Evolutionary conservation across 2,797 vertebrate species (phyloP), one percentile per base, ranked within the genome.

Genomic region (Cheirogaleus major): DNA sequence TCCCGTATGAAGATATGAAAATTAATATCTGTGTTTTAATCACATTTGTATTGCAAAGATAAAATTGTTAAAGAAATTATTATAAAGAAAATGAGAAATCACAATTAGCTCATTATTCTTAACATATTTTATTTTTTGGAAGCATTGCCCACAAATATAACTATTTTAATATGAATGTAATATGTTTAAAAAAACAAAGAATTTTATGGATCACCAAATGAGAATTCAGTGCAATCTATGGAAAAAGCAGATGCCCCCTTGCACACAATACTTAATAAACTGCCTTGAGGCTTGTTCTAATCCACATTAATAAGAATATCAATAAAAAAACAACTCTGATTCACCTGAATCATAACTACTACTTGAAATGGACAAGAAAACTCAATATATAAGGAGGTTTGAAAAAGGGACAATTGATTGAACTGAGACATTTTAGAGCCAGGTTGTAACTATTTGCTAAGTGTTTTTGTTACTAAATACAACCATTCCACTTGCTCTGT

Each of bases 61-160:
- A 72, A 85, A 94, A 57, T 20, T 73, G 1, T 50, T 50, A 70
- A 52, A 59, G 6, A 76, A 85, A 79, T 81, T 73, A 80, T n/a
- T 80, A 69, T 63, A 52, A 83, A 38, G 25, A 91, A 94, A 81
- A 57, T 69, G 52, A 61, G 22, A 90, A 96, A 88, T 93, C 2
- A 14, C 15, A 27, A 78, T 43, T 85, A 76, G 52, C 13, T 5
- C 30, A 73, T 57, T 94, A 59, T 61, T 76, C 35, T 72, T 55
- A 80, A 90, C 22, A 35, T 75, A 79, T 22, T 86, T 95, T 75
- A 63, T 25, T 83, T 95, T 93, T 93, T 63, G 9, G 93, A 93
- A 78, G 17, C 32, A 89, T 41, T 86, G 4, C 48, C 13, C 70
- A 43, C 5, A 91, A 7, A 12, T 32, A 52, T 48, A 89, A 14